Conservation (phyloP, 2,888 invertebrate genomes). For the Ormyrus pomaceus region DNA sequence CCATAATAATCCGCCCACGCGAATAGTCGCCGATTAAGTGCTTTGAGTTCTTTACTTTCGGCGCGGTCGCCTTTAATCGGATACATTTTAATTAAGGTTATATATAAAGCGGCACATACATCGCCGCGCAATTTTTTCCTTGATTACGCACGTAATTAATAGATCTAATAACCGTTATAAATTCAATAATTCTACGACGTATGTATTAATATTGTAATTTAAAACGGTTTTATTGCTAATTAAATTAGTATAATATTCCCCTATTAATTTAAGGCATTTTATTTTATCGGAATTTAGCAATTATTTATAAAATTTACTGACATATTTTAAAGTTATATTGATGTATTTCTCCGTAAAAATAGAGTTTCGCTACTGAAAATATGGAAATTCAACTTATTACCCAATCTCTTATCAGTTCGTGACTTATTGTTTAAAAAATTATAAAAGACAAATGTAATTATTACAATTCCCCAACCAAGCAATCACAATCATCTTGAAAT, state of each 20-base stretch:
- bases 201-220: not conserved
- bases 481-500: too few species aligned
- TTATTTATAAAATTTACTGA: not conserved
- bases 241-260: not conserved
- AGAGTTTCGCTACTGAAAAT: too few species aligned
- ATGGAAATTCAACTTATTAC: too few species aligned
- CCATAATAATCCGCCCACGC: conserved; percentile 28
- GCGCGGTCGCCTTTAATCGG: conserved; percentile 11
- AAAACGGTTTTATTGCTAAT: not conserved
- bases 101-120: too few species aligned
- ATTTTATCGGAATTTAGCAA: too few species aligned
- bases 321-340: not conserved
- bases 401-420: too few species aligned
- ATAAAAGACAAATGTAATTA: too few species aligned
- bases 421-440: too few species aligned
- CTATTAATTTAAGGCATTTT: too few species aligned
- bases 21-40: conserved; percentile 21
- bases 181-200: too few species aligned
- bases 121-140: not conserved
- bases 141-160: conserved; percentile 13
- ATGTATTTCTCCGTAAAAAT: too few species aligned
- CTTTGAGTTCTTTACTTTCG: conserved; percentile 34
- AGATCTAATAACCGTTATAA: not conserved
- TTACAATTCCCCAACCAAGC: too few species aligned
- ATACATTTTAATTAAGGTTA: conserved; percentile 36